Conservation (phyloP, 2,888 invertebrate genomes). For the Neuroscelio doddi region DNA sequence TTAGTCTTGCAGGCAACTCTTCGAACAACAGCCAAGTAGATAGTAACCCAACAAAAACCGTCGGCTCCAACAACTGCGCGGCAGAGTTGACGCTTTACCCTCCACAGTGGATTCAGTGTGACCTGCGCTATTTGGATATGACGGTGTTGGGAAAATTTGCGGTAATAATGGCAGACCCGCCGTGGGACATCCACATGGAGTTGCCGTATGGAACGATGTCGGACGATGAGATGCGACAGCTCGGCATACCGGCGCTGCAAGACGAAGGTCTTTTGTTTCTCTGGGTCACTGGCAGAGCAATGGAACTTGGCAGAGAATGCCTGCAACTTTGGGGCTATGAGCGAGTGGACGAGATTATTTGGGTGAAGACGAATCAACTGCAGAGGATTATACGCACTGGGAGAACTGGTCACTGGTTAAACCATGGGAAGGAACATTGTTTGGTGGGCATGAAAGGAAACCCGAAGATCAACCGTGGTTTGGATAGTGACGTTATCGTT, state of each 20-base stretch:
- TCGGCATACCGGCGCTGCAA: slow-evolving; percentile 94
- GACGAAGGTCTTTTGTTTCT: slow-evolving; percentile 97
- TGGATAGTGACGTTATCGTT: slow-evolving; percentile 98
- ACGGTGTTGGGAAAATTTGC: slow-evolving; percentile 95
- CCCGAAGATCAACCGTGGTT: slow-evolving; percentile 91
- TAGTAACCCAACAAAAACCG: slow-evolving; percentile 11
- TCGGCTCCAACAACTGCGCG: slow-evolving; percentile 52
- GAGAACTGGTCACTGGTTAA: slow-evolving; percentile 97
- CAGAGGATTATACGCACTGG: slow-evolving; percentile 98
- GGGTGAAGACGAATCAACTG: slow-evolving; percentile 99
- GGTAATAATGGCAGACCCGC: slow-evolving; percentile 99
- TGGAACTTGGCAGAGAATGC: slow-evolving; percentile 97
- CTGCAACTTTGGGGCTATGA: slow-evolving; percentile 97
- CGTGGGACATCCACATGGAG: slow-evolving; percentile 99
- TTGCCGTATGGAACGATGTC: slow-evolving; percentile 99
- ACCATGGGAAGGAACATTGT: slow-evolving; percentile 99
- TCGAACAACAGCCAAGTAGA: slow-evolving; percentile 17
- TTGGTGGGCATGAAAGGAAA: slow-evolving; percentile 96
- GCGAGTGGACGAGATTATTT: slow-evolving; percentile 96
- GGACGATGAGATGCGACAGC: slow-evolving; percentile 97
- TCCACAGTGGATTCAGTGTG: slow-evolving; percentile 98
- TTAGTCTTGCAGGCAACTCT: slow-evolving; percentile 15
- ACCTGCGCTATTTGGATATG: slow-evolving; percentile 93
- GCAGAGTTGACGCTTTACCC: slow-evolving; percentile 82
- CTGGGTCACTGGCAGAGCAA: slow-evolving; percentile 98